Percentiles rank a stretch among this genome's conserved stretches.
phyloP scores from a whole-genome alignment of 2,797 vertebrate genomes.

The Agapornis canus region DNA sequence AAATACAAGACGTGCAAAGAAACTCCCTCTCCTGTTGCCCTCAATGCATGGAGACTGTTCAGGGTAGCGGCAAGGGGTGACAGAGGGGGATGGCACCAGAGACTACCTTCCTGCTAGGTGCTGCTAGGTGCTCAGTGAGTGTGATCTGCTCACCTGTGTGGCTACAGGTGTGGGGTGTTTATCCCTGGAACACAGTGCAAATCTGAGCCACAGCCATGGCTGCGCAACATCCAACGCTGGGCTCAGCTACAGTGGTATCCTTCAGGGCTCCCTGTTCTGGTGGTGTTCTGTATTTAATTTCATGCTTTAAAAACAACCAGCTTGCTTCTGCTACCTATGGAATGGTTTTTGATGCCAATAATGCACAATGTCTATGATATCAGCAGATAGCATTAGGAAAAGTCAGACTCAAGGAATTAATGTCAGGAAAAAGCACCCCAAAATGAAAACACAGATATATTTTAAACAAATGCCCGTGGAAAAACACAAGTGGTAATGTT shows the following conservation, averaged over 20 bases:
- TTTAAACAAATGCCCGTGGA: neutral
- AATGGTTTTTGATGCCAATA: neutral
- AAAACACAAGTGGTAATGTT: neutral
- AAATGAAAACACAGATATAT: neutral
- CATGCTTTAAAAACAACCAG: neutral
- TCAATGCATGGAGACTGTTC: neutral
- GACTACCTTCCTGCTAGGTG: rapidly evolving
- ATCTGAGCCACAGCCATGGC: neutral
- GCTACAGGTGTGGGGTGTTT: neutral
- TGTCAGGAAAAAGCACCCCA: neutral
- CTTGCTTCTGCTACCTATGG: neutral
- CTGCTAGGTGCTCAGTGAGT: neutral
- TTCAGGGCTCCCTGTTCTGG: neutral
- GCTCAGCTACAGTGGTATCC: rapidly evolving
- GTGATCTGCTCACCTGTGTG: neutral
- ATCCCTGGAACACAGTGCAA: neutral
- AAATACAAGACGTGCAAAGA: neutral
- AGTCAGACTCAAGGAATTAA: neutral
- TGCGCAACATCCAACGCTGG: rapidly evolving
- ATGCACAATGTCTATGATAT: neutral
- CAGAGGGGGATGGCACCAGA: neutral
- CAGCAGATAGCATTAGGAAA: neutral
- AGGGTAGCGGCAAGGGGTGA: neutral
- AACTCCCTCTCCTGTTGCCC: neutral
- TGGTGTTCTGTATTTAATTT: neutral